Percentiles rank a stretch among this genome's conserved stretches.
Conservation (phyloP, 2,113 vertebrate species). For the Noturus placidus region DNA sequence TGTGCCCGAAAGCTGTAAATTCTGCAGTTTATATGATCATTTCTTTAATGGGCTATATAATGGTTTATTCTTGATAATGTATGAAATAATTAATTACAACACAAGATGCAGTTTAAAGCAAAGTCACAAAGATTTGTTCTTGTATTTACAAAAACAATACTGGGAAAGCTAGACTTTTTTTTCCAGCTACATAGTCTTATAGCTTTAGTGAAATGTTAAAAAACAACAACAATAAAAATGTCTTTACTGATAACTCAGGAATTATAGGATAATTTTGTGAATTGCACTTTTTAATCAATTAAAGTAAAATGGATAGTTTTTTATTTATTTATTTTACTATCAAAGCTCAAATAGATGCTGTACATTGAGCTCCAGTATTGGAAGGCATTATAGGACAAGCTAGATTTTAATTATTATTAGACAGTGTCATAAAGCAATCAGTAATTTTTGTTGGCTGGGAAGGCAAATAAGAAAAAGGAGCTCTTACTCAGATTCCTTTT, state of each 20-base stretch:
- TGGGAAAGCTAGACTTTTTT: not conserved
- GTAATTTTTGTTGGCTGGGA: not conserved
- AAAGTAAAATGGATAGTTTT: too few species aligned
- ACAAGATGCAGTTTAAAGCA: not conserved
- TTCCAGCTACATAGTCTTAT: not conserved
- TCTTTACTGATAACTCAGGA: not conserved
- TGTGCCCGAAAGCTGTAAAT: not conserved
- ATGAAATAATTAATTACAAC: not conserved
- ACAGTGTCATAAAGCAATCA: not conserved
- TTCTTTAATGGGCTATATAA: not conserved
- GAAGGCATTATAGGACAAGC: not conserved
- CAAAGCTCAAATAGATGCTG: not conserved
- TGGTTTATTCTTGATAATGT: not conserved
- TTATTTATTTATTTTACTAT: not conserved
- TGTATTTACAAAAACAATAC: not conserved
- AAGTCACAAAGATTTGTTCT: not conserved
- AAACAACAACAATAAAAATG: not conserved
- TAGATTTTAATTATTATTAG: not conserved
- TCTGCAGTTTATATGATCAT: not conserved
- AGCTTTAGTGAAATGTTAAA: not conserved
- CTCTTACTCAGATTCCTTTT: not conserved
- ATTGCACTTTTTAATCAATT: too few species aligned
- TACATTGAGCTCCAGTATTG: not conserved
- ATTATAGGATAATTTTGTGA: not conserved
- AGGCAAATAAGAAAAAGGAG: not conserved